Evolutionary conservation across 1,140 invertebrate genomes (phyloP).

Genomic region (Drosophila insularis): DNA sequence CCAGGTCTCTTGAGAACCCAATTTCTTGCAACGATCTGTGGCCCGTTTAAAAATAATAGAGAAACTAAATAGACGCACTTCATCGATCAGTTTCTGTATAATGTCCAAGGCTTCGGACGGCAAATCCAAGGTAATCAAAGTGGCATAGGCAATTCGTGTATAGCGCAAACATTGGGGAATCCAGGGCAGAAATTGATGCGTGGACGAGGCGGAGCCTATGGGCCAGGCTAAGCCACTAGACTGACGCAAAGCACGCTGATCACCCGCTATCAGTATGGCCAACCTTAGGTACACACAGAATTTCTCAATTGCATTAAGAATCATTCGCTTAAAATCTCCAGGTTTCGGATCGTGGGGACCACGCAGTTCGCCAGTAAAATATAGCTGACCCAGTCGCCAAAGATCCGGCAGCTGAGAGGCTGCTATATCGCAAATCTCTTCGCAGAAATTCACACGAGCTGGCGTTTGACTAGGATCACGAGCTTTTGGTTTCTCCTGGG

Average conservation of each 20-base stretch:
- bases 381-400: constrained; percentile 94
- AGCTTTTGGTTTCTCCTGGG: constrained; percentile 67
- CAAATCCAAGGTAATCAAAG: constrained; percentile 89
- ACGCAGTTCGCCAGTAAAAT: constrained; percentile 92
- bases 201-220: constrained; percentile 82
- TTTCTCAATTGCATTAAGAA: constrained; percentile 86
- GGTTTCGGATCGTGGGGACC: constrained; percentile 86
- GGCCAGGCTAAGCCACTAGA: constrained; percentile 82
- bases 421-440: constrained; percentile 80
- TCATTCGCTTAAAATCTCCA: constrained; percentile 85
- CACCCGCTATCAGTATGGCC: constrained; percentile 85
- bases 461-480: constrained; percentile 71
- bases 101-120: constrained; percentile 91
- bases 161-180: constrained; percentile 90
- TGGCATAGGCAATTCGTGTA: constrained; percentile 87
- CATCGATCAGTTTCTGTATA: constrained; percentile 92
- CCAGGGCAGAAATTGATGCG: constrained; percentile 87
- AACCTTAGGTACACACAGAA: constrained; percentile 87
- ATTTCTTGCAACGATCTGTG: constrained; percentile 89
- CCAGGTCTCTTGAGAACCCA: constrained; percentile 94
- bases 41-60: constrained; percentile 93
- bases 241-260: constrained; percentile 79
- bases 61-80: constrained; percentile 94
- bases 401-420: constrained; percentile 87
- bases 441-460: constrained; percentile 75